Evolutionary conservation across 2,113 vertebrate genomes (phyloP).

Genomic region (Pseudois nayaur): DNA sequence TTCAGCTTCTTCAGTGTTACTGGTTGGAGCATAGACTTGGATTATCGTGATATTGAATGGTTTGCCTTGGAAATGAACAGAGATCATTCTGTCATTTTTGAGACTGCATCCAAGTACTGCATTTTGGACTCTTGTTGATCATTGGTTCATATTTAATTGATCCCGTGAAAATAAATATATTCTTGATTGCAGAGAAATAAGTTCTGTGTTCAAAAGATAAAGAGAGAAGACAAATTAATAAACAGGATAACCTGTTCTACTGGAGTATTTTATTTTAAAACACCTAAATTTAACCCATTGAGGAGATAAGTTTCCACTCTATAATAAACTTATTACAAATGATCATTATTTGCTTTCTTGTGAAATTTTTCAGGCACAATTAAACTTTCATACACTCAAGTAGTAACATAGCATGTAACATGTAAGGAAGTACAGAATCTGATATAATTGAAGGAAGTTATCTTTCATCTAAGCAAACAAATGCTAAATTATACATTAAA

Average conservation of each 20-base stretch:
- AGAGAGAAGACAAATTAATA: background rate
- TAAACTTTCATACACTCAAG: background rate
- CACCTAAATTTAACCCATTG: background rate
- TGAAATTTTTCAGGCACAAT: background rate
- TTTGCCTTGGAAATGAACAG: too few relatives aligned
- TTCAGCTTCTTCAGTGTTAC: too few relatives aligned
- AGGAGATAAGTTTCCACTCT: background rate
- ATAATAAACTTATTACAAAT: background rate
- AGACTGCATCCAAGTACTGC: too few relatives aligned
- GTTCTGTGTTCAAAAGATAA: background rate
- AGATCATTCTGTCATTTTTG: too few relatives aligned
- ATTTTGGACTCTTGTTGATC: too few relatives aligned
- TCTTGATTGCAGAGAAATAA: background rate
- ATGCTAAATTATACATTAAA: constrained; percentile 43
- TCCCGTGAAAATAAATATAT: background rate
- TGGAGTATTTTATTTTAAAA: background rate
- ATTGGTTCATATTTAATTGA: background rate
- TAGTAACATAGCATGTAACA: background rate
- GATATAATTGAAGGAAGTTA: background rate
- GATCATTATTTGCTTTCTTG: background rate
- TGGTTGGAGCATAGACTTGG: too few relatives aligned
- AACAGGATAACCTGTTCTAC: background rate
- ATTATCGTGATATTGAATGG: too few relatives aligned
- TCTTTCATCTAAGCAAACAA: background rate
- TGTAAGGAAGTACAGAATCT: background rate